Evolutionary conservation across 2,113 vertebrate genomes (phyloP).

Genomic region (Bombycilla garrulus): DNA sequence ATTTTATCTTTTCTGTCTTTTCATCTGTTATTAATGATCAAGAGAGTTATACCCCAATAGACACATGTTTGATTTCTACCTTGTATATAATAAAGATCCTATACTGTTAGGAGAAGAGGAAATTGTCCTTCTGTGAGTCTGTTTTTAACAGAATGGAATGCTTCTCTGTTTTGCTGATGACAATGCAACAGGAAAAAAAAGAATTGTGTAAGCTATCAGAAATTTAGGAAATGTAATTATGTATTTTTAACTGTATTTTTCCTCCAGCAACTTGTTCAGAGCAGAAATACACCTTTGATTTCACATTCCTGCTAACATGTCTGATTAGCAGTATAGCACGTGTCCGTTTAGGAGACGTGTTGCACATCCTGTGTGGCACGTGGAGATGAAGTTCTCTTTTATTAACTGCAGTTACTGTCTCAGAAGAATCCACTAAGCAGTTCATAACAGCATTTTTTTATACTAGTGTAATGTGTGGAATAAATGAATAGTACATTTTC

Average conservation of each 20-base stretch:
- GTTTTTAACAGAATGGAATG: not conserved
- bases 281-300: not conserved
- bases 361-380: not conserved
- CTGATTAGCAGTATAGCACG: not conserved
- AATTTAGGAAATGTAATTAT: not conserved
- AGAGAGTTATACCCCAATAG: not conserved
- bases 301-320: not conserved
- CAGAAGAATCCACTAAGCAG: not conserved
- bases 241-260: not conserved
- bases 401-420: not conserved
- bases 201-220: rapidly evolving
- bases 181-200: not conserved
- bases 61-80: not conserved
- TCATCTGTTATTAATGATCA: not conserved
- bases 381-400: not conserved
- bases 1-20: not conserved
- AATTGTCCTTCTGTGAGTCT: not conserved
- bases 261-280: not conserved
- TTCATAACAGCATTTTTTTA: not conserved
- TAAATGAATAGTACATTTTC: not conserved
- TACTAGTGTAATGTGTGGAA: not conserved
- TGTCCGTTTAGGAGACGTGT: not conserved
- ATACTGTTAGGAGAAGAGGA: not conserved
- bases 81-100: not conserved
- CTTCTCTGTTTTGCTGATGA: not conserved